Conservation (phyloP, 2,113 vertebrate species). For the Nannospalax galili region DNA sequence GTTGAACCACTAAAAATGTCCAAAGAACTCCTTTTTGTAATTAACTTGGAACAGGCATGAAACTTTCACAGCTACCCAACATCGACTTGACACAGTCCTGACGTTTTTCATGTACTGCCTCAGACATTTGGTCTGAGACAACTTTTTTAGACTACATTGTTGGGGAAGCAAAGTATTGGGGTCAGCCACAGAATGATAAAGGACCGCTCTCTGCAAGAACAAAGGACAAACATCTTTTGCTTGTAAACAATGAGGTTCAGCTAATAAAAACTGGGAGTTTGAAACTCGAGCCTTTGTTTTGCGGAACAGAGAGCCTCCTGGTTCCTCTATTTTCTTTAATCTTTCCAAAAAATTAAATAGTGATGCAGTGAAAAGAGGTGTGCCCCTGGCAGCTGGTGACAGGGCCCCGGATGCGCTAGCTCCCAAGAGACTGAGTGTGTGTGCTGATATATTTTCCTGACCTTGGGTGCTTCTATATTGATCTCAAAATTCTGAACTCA, state of each 20-base stretch:
- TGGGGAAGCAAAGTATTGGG: not conserved
- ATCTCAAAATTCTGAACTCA: too few species aligned
- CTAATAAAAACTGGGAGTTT: too few species aligned
- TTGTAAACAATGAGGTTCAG: not conserved
- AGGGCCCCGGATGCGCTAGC: too few species aligned
- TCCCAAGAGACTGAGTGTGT: too few species aligned
- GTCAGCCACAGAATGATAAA: not conserved
- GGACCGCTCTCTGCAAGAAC: not conserved
- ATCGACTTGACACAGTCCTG: not conserved
- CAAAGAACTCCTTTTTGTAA: not conserved
- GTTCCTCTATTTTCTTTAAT: too few species aligned
- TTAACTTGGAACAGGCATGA: not conserved
- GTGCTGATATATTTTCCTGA: too few species aligned
- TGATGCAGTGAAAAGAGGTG: too few species aligned
- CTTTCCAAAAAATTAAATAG: too few species aligned
- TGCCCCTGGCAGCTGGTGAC: too few species aligned
- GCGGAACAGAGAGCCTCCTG: too few species aligned
- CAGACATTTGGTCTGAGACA: not conserved
- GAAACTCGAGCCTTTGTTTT: too few species aligned
- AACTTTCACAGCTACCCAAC: not conserved
- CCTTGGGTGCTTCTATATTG: too few species aligned
- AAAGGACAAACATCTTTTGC: slow-evolving; percentile 13
- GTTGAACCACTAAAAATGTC: not conserved
- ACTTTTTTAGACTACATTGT: slow-evolving; percentile 4
- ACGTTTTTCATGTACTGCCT: slow-evolving; percentile 29